A percentile compares a stretch with the other conserved stretches of the same genome.
These are phyloP conservation scores for Arrhamphus sclerolepis DNA, from an alignment of 2,797 vertebrate genomes.

Conservation along the genomic window DNA sequence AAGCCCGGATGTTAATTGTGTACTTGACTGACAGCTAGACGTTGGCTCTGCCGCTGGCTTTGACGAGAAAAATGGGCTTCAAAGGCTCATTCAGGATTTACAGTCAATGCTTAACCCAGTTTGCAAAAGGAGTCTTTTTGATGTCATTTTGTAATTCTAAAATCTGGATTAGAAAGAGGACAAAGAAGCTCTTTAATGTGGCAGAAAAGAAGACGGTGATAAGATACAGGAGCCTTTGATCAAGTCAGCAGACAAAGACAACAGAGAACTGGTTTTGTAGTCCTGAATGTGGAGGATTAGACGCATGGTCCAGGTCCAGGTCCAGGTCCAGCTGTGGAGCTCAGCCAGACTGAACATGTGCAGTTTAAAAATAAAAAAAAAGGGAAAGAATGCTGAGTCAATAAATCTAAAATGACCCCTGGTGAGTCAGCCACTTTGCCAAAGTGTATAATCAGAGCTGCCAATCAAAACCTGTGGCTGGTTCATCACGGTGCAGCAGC, in stretches of 20 bases:
- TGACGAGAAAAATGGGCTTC: too few relatives aligned
- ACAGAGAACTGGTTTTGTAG: neutral
- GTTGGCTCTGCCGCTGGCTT: too few relatives aligned
- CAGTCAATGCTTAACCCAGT: too few relatives aligned
- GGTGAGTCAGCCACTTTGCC: slow-evolving; percentile 1
- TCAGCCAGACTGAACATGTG: neutral
- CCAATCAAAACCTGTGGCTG: slow-evolving; percentile 29
- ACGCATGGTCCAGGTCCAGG: neutral
- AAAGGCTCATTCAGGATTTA: too few relatives aligned
- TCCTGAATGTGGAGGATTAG: neutral
- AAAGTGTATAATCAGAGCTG: slow-evolving; percentile 10
- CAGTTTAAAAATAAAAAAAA: neutral
- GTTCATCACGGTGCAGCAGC: slow-evolving; percentile 29
- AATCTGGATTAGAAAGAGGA: too few relatives aligned
- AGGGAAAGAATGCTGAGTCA: neutral
- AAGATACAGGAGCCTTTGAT: neutral
- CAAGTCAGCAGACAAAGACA: neutral
- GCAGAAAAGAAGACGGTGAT: neutral
- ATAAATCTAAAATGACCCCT: neutral
- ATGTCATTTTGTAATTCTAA: too few relatives aligned
- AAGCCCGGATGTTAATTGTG: too few relatives aligned
- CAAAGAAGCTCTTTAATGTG: neutral
- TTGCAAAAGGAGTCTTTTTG: too few relatives aligned
- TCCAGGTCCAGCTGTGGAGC: neutral
- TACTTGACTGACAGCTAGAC: too few relatives aligned